These are phyloP conservation scores for Tinamus major DNA, from an alignment of 2,797 vertebrate genomes.

Conservation along the genomic window DNA sequence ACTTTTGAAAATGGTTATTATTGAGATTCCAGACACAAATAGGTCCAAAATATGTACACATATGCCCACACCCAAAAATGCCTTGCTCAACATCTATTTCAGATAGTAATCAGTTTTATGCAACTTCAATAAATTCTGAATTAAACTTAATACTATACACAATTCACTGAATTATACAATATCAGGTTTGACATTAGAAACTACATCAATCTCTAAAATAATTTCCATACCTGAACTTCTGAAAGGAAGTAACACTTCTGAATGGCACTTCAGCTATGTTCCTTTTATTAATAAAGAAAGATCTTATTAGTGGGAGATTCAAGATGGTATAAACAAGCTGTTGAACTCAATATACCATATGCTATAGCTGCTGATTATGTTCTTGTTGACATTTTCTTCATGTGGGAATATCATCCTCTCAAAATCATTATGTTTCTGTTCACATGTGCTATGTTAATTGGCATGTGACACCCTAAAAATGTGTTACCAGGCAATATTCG, in stretches of 20 bases:
- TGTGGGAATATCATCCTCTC: slow-evolving; percentile 58
- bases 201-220: background rate
- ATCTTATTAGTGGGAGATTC: slow-evolving; percentile 36
- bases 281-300: slow-evolving; percentile 34
- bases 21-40: background rate
- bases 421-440: slow-evolving; percentile 60
- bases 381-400: slow-evolving; percentile 69
- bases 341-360: slow-evolving; percentile 60
- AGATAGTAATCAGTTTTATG: background rate
- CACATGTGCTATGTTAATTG: slow-evolving; percentile 64
- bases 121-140: background rate
- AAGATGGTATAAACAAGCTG: slow-evolving; percentile 48
- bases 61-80: background rate
- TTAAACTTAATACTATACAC: background rate
- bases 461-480: slow-evolving; percentile 64
- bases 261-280: background rate
- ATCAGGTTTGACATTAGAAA: background rate
- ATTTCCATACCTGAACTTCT: background rate
- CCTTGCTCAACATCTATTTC: background rate
- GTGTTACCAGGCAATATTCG: slow-evolving; percentile 59
- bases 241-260: background rate
- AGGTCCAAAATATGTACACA: background rate
- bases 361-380: slow-evolving; percentile 52
- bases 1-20: background rate
- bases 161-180: background rate